These are phyloP conservation scores for Protobothrops flavoviridis DNA, from an alignment of 2,113 vertebrate genomes.

Conservation along the genomic window DNA sequence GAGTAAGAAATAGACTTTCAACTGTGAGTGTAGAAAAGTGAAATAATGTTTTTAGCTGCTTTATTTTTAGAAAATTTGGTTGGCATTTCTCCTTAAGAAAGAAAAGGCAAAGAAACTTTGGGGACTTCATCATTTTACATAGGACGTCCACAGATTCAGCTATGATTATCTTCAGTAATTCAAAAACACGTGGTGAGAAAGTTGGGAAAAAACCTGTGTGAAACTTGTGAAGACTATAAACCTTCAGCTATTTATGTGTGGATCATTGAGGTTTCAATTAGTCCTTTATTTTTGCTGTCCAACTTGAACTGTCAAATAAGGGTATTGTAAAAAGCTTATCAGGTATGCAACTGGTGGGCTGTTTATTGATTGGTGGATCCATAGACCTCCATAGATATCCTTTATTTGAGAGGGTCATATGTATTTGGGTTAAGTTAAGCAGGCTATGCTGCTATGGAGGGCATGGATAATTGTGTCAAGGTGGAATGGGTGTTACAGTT, in stretches of 20 bases:
- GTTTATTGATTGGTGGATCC: neutral
- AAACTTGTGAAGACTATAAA: neutral
- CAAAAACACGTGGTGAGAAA: neutral
- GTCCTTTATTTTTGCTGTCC: neutral
- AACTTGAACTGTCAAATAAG: neutral
- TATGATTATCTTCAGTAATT: neutral
- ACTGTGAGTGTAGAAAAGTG: neutral
- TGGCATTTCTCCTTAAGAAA: neutral
- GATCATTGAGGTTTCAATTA: neutral
- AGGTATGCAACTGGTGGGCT: neutral
- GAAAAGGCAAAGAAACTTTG: neutral
- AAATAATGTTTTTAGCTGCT: neutral
- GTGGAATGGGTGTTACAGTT: slow-evolving; percentile 17
- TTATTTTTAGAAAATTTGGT: neutral
- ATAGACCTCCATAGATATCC: neutral
- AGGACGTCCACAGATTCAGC: neutral
- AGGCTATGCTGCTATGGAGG: neutral
- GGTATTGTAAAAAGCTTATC: neutral
- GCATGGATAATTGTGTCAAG: slow-evolving; percentile 12
- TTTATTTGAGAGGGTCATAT: neutral
- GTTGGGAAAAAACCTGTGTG: neutral
- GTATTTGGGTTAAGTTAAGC: neutral
- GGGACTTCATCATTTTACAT: too few species aligned
- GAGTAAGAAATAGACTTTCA: neutral
- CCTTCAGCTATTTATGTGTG: neutral